Conservation (phyloP, 1,140 invertebrate genomes). For the Drosophila truncata region DNA sequence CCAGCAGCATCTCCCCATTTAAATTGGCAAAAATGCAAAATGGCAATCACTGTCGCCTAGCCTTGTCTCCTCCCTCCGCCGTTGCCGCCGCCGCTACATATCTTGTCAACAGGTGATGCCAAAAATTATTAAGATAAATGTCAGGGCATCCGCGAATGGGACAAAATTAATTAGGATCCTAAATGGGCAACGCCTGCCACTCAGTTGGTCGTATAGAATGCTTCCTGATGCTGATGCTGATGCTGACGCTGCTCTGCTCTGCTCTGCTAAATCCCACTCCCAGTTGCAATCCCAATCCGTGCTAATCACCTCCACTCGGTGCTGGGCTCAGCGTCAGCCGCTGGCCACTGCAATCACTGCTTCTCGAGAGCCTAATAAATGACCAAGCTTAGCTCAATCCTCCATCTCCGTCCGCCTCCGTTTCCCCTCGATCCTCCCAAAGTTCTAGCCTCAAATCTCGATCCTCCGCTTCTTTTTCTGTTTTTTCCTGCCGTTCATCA, state of each 20-base stretch:
- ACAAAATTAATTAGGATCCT: slow-evolving; percentile 70
- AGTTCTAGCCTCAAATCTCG: slow-evolving; percentile 5
- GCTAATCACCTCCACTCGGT: slow-evolving; percentile 57
- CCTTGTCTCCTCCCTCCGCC: background rate
- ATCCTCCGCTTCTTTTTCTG: background rate
- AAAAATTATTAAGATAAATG: slow-evolving; percentile 79
- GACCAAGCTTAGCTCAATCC: slow-evolving; percentile 35
- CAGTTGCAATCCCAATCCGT: slow-evolving; percentile 33
- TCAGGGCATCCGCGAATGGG: slow-evolving; percentile 44
- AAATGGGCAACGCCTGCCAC: slow-evolving; percentile 56
- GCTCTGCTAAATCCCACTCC: slow-evolving; percentile 4
- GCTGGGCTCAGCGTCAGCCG: slow-evolving; percentile 39
- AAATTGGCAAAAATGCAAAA: slow-evolving; percentile 75
- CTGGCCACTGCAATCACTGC: slow-evolving; percentile 39
- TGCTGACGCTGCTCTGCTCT: background rate
- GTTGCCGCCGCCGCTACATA: background rate
- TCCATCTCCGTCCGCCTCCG: background rate
- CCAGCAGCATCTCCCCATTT: slow-evolving; percentile 61
- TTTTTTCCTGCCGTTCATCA: slow-evolving; percentile 16
- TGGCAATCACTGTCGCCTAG: slow-evolving; percentile 38
- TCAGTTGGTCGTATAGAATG: slow-evolving; percentile 19
- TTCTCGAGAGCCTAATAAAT: slow-evolving; percentile 61
- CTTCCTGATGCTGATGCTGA: slow-evolving; percentile 31
- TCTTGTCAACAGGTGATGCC: slow-evolving; percentile 57
- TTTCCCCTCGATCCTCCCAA: background rate